Evolutionary conservation across 2,113 vertebrate species (phyloP).

Genomic region (Struthio camelus): DNA sequence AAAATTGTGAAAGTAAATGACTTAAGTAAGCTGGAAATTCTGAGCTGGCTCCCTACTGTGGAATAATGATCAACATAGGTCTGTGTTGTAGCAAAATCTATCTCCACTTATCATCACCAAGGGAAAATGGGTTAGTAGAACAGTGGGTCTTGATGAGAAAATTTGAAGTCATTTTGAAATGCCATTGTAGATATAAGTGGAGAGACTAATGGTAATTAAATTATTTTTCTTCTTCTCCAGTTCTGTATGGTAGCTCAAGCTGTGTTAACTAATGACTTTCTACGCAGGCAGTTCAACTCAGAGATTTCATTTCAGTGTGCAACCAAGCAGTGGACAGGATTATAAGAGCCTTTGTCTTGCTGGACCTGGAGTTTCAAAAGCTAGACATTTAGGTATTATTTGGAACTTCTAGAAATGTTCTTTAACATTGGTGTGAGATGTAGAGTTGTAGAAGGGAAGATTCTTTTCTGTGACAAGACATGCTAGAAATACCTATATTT

Average conservation of each 20-base stretch:
- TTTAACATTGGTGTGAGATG: background rate
- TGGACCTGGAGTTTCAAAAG: slow-evolving; percentile 79
- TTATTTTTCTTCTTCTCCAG: background rate
- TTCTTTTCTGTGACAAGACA: background rate
- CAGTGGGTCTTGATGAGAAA: background rate
- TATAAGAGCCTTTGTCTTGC: slow-evolving; percentile 72
- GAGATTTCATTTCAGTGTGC: slow-evolving; percentile 67
- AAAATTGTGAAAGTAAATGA: background rate
- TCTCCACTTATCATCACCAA: background rate
- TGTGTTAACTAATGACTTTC: background rate
- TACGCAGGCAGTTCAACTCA: slow-evolving; percentile 41
- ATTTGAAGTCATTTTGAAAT: background rate
- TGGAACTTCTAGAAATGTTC: background rate
- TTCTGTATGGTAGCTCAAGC: background rate
- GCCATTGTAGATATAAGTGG: background rate
- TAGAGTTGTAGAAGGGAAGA: background rate
- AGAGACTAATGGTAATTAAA: background rate
- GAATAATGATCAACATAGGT: background rate
- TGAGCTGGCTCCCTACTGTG: background rate
- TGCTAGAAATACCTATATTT: background rate
- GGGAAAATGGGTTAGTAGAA: background rate
- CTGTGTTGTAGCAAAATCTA: background rate
- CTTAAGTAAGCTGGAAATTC: background rate
- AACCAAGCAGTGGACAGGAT: slow-evolving; percentile 76
- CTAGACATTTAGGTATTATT: slow-evolving; percentile 70